Evolutionary conservation across 2,113 vertebrate genomes (phyloP).

Genomic region (Lampris megalopsis): DNA sequence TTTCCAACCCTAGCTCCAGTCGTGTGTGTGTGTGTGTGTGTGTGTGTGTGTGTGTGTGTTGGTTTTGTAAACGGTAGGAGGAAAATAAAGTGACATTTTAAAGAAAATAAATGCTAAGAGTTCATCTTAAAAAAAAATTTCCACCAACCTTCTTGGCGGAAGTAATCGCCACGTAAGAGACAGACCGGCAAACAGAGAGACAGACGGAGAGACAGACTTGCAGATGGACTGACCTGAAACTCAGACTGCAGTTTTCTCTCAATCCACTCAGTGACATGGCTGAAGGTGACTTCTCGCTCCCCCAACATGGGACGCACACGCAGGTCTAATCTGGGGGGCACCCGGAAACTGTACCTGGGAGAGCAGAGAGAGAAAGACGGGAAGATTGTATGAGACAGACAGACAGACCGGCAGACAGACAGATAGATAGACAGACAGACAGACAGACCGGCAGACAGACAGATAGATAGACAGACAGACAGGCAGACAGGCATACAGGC

Average conservation of each 20-base stretch:
- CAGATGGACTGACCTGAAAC: slow-evolving; percentile 83
- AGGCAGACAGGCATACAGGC: no score
- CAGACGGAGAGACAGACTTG: not conserved
- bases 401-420: no score
- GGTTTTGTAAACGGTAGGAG: no score
- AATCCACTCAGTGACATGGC: slow-evolving; percentile 89
- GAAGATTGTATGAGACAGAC: not conserved
- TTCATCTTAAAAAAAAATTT: no score
- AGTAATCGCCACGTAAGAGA: not conserved
- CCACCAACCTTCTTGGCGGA: not conserved
- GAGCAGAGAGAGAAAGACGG: not conserved
- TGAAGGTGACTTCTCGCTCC: slow-evolving; percentile 87
- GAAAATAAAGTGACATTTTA: no score
- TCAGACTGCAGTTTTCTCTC: slow-evolving; percentile 88
- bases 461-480: no score
- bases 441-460: no score
- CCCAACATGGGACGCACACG: slow-evolving; percentile 87
- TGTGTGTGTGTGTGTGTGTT: no score
- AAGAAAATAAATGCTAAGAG: no score
- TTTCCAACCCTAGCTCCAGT: no score
- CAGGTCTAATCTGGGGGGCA: slow-evolving; percentile 86
- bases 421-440: no score
- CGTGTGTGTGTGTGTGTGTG: no score
- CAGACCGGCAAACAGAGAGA: not conserved
- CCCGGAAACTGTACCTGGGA: slow-evolving; percentile 88